phyloP scores from a whole-genome alignment of 2,888 invertebrate species.

The Agonopterix alstromeriana region DNA sequence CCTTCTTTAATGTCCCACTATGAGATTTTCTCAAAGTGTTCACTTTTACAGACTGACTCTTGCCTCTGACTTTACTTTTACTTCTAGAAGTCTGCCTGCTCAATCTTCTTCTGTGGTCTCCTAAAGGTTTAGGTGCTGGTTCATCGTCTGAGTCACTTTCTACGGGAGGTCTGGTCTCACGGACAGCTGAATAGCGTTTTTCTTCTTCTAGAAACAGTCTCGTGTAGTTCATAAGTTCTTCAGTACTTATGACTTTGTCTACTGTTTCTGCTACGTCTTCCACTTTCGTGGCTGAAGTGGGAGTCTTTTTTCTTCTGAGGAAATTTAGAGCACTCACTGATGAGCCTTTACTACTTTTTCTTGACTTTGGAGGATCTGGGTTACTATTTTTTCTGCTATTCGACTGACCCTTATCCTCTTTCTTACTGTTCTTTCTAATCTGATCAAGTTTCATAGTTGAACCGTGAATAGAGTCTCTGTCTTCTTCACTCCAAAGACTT shows the following conservation, averaged over 20 bases:
- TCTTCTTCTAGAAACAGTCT: conserved; percentile 62
- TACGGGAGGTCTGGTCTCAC: conserved; percentile 30
- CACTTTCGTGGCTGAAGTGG: conserved; percentile 47
- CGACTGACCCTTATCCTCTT: conserved; percentile 49
- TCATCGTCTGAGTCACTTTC: conserved; percentile 65
- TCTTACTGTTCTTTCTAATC: conserved; percentile 56
- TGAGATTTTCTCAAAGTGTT: conserved; percentile 65
- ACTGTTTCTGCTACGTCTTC: conserved; percentile 56
- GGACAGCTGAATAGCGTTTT: conserved; percentile 43
- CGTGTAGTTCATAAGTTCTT: conserved; percentile 56
- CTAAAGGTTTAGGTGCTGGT: conserved; percentile 45
- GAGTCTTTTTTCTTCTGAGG: conserved; percentile 59
- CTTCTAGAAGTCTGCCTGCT: conserved; percentile 67
- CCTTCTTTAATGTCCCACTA: conserved; percentile 64
- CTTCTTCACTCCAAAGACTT: conserved; percentile 70
- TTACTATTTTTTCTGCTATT: conserved; percentile 51
- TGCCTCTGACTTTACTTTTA: conserved; percentile 65
- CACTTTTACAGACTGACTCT: conserved; percentile 63
- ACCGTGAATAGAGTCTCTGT: conserved; percentile 60
- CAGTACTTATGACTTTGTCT: conserved; percentile 37
- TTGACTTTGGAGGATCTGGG: conserved; percentile 48
- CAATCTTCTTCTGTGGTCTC: conserved; percentile 58
- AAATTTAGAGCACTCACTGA: conserved; percentile 65
- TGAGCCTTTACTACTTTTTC: conserved; percentile 62
- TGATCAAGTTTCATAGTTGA: conserved; percentile 54